Evolutionary conservation across 2,797 vertebrate genomes (phyloP), one percentile per base, ranked within the genome.

Genomic region (Diceros bicornis): DNA sequence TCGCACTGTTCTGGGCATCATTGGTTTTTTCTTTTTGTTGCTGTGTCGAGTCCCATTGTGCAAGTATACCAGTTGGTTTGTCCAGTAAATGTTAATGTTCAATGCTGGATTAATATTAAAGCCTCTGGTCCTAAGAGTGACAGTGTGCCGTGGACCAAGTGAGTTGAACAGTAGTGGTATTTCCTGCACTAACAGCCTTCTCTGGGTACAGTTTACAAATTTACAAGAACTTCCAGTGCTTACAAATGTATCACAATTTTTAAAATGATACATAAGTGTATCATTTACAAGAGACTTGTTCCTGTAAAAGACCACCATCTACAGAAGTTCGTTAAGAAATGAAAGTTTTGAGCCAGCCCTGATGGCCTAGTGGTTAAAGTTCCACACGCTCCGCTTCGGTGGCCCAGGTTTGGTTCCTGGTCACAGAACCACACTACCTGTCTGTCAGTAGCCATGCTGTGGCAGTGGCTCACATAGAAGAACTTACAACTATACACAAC

Each of bases 31-130:
- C 91, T 84, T 27, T 37, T n/a, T 66, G 8, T 66, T 20, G n/a
- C 29, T 20, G 47, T 25, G n/a, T 17, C 1, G 0, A 10, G 4
- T 23, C 32, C 68, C n/a, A 0, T 27, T 2, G 29, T 23, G 4
- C 7, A 13, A 12, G 16, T 34, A 34, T 34, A 6, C 16, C 88
- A 4, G 64, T 37, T 32, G 44, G 55, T 71, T 21, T 79, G 37
- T 66, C 29, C 6, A 14, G n/a, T 12, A 10, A 2, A 1, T 57
- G 27, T 64, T 55, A n/a, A 16, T 83, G 89, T 37, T 29, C 7
- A 4, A 4, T 21, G 52, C 7, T 52, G 12, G 68, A 14, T 69
- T 29, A 20, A 16, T 41, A 1, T 18, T 18, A 62, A 75, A 91
- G 50, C 44, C 86, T 37, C 32, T 6, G 2, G 18, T 27, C 25